Evolutionary conservation across 2,113 vertebrate species (phyloP).

Genomic region (Uria lomvia): DNA sequence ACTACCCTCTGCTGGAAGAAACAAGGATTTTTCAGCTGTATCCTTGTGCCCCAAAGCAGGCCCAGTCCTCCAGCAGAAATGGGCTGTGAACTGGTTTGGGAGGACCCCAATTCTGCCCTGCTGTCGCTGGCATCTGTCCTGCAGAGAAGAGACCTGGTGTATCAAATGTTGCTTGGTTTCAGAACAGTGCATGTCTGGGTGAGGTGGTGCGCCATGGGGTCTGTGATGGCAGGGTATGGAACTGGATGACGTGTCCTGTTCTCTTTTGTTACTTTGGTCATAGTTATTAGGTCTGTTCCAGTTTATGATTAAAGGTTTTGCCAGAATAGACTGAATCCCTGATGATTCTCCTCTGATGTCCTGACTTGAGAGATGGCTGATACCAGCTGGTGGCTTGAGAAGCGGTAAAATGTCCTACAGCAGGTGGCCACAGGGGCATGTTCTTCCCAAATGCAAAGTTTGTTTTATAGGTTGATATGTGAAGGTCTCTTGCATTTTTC

Average conservation of each 20-base stretch:
- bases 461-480: neutral
- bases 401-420: neutral
- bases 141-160: neutral
- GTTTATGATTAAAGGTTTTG: neutral
- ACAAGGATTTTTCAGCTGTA: neutral
- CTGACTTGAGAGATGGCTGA: neutral
- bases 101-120: neutral
- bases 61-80: neutral
- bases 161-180: neutral
- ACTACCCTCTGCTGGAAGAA: conserved; percentile 47
- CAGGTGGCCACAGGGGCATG: neutral
- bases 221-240: neutral
- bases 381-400: neutral
- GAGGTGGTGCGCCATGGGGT: fast-evolving
- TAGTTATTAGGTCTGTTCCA: neutral
- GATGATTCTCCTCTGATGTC: neutral
- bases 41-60: neutral
- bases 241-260: neutral
- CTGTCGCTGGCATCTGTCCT: neutral
- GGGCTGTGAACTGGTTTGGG: neutral
- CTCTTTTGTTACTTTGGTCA: neutral
- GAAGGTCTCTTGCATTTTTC: neutral
- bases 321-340: neutral
- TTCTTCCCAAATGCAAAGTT: neutral
- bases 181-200: fast-evolving